Evolutionary conservation across 2,113 vertebrate species (phyloP).

Genomic region (Astatotilapia flaviijosephi): DNA sequence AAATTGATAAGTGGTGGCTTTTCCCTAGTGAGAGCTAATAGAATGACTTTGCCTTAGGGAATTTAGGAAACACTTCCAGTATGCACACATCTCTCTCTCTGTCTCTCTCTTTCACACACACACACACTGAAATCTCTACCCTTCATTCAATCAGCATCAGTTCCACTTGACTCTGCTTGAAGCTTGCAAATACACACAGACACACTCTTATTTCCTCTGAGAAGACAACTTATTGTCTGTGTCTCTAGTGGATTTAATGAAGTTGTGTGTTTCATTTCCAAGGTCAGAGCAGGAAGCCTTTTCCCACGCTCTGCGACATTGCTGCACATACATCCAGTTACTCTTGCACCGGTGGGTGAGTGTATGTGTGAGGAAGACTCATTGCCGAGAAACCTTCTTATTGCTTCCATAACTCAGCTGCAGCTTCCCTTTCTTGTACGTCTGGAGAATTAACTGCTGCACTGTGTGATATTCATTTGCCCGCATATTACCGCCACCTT

Average conservation of each 20-base stretch:
- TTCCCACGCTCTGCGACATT: slow-evolving; percentile 30
- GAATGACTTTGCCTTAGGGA: slow-evolving; percentile 34
- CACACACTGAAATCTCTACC: neutral
- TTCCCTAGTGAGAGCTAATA: slow-evolving; percentile 43
- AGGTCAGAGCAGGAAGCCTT: neutral
- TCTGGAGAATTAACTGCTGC: slow-evolving; percentile 25
- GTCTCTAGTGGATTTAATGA: slow-evolving; percentile 1
- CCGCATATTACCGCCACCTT: neutral
- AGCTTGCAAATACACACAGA: neutral
- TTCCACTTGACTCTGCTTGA: neutral
- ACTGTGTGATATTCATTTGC: slow-evolving; percentile 22
- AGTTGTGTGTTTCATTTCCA: slow-evolving; percentile 1
- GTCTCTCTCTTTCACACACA: neutral
- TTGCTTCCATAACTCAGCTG: slow-evolving; percentile 26
- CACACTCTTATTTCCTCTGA: neutral
- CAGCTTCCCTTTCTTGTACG: neutral
- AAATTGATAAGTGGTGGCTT: slow-evolving; percentile 49
- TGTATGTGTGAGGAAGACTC: neutral
- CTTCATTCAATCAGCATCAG: slow-evolving; percentile 12
- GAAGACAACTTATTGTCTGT: neutral
- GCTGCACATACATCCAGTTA: neutral
- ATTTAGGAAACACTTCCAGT: slow-evolving; percentile 15
- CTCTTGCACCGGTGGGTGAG: neutral
- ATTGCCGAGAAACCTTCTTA: neutral
- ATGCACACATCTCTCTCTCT: neutral